phyloP scores from a whole-genome alignment of 2,888 invertebrate genomes.

The Ptilodon capucinus region DNA sequence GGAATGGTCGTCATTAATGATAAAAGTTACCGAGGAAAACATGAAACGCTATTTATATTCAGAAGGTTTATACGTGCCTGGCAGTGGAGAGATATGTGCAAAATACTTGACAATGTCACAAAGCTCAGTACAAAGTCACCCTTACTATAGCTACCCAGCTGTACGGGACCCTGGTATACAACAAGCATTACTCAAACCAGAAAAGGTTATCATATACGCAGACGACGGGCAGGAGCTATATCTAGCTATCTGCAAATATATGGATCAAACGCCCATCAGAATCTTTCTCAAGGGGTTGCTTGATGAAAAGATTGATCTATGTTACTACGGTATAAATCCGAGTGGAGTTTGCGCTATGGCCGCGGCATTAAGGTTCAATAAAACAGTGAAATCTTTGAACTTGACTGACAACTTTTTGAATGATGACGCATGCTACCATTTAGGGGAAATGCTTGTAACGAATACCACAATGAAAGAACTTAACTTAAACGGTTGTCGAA shows the following conservation, averaged over 20 bases:
- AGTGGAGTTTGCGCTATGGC: slow-evolving; percentile 60
- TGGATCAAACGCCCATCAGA: slow-evolving; percentile 52
- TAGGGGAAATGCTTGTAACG: slow-evolving; percentile 53
- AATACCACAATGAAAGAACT: slow-evolving; percentile 52
- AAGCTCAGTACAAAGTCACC: slow-evolving; percentile 56
- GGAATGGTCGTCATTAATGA: slow-evolving; percentile 61
- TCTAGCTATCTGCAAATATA: slow-evolving; percentile 55
- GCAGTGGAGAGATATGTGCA: slow-evolving; percentile 59
- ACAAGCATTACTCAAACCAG: slow-evolving; percentile 48
- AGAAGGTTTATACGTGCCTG: slow-evolving; percentile 51
- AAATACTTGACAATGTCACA: slow-evolving; percentile 55
- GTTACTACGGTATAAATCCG: slow-evolving; percentile 61
- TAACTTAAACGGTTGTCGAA: slow-evolving; percentile 60
- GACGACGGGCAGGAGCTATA: slow-evolving; percentile 66
- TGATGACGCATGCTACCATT: slow-evolving; percentile 60
- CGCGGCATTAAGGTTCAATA: slow-evolving; percentile 53
- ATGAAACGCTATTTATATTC: slow-evolving; percentile 36
- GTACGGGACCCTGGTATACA: slow-evolving; percentile 63
- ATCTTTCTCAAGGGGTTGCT: slow-evolving; percentile 50
- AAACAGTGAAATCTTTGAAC: slow-evolving; percentile 45
- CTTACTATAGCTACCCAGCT: slow-evolving; percentile 61
- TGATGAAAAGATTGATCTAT: slow-evolving; percentile 50
- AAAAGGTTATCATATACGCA: slow-evolving; percentile 39
- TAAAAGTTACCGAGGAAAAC: slow-evolving; percentile 38
- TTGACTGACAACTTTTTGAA: slow-evolving; percentile 62